Evolutionary conservation across 2,888 invertebrate genomes (phyloP).

Genomic region (Liopterus haemorrhoidalis): DNA sequence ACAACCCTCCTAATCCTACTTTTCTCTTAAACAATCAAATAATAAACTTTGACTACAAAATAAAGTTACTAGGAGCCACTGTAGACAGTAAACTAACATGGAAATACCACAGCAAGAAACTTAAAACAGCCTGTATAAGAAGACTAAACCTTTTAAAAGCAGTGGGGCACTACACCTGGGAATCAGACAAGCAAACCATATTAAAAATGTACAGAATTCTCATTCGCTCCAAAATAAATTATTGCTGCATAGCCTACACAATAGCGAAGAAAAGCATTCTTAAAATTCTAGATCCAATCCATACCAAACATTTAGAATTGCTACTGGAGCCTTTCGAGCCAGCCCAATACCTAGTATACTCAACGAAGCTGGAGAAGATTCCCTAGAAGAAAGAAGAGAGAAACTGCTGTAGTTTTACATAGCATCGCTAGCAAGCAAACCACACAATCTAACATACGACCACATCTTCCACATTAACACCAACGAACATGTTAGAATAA

Average conservation of each 20-base stretch:
- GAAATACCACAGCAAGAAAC: constrained; percentile 1
- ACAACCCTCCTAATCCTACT: too few relatives aligned
- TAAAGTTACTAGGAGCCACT: too few relatives aligned
- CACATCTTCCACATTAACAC: too few relatives aligned
- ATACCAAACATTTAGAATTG: constrained; percentile 14
- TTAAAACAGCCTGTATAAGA: background rate
- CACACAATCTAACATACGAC: background rate
- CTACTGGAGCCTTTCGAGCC: constrained; percentile 21
- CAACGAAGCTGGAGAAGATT: constrained; percentile 8
- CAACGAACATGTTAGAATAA: too few relatives aligned
- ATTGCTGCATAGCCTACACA: constrained; percentile 18
- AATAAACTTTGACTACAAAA: too few relatives aligned
- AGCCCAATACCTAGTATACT: constrained; percentile 18
- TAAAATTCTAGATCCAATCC: constrained; percentile 12
- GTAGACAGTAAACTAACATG: too few relatives aligned
- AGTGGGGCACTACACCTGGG: constrained; percentile 12
- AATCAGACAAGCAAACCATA: background rate
- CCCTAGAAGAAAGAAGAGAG: constrained; percentile 11
- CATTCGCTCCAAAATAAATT: constrained; percentile 21
- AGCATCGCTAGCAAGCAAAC: constrained; percentile 4
- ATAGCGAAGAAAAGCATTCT: constrained; percentile 14
- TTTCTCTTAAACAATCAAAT: too few relatives aligned
- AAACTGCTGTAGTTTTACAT: background rate
- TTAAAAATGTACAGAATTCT: constrained; percentile 22
- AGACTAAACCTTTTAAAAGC: constrained; percentile 19